Base-by-base conservation (phyloP, 2,113 vertebrate species). In the Sapayoa aenigma region DNA sequence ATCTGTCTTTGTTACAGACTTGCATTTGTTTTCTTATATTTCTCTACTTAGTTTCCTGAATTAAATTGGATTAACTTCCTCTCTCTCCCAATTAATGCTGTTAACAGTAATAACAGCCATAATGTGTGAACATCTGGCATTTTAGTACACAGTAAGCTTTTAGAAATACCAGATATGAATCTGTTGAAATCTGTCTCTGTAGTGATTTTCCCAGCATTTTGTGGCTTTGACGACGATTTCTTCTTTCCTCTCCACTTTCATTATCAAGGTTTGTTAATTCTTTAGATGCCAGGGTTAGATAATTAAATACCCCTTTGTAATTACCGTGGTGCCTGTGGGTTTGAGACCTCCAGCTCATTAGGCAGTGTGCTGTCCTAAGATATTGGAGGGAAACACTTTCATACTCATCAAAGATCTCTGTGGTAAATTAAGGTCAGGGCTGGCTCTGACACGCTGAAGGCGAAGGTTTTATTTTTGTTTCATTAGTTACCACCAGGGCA, bases 91-190 rank as follows among this genome's bases (percentile, higher is more conserved):
- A 94, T 97, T 96, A 97, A 96, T 96, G 89, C 82, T 95, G 94
- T 97, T 98, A 97, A 98, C 97, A 97, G 96, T 97, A 98, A 98
- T 98, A 98, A 97, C 97, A 96, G 92, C 96, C 97, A 97, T 97
- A 98, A 97, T 98, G 96, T 96, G 97, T 97, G 97, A 98, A 98
- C 98, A 98, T 98, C 97, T 98, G 98, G 98, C 97, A 97, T 97
- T 98, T 98, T 95, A 97, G 98, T 95, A 97, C 97, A 96, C 96
- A 96, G 96, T 94, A 97, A 97, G 97, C 97, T 96, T 97, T 97
- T 96, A 97, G 96, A 98, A 97, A 97, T 87, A 97, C 91, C 97
- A 96, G 93, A 97, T 98, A 98, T 97, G 97, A 97, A 97, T 97
- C 96, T 95, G 94, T 95, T 97, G 97, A 97, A 98, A 97, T 97